phyloP scores from a whole-genome alignment of 2,113 vertebrate genomes.

The Eulacestoma nigropectus region DNA sequence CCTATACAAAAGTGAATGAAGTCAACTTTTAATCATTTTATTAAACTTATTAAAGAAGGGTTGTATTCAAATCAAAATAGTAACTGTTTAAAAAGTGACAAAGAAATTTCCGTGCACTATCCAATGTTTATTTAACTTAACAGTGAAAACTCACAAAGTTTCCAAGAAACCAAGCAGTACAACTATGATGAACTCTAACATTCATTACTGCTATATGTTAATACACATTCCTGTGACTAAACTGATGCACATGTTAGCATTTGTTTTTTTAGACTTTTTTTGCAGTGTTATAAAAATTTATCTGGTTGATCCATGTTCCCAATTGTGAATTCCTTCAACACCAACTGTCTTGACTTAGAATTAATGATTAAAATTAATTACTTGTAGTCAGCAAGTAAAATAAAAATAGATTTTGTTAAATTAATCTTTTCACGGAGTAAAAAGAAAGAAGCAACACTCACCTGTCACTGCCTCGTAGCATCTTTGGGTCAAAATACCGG shows the following conservation, averaged over 20 bases:
- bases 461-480: slow-evolving; percentile 96
- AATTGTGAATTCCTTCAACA: background rate
- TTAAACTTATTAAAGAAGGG: background rate
- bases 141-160: background rate
- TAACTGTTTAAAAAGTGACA: background rate
- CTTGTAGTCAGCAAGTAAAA: background rate
- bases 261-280: background rate
- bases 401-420: background rate
- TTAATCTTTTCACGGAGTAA: background rate
- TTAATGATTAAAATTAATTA: background rate
- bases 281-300: background rate
- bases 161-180: background rate
- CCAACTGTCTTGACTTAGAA: background rate
- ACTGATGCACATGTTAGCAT: background rate
- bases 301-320: background rate
- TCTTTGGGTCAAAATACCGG: slow-evolving; percentile 97
- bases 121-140: background rate
- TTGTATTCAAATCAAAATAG: background rate
- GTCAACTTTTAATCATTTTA: background rate
- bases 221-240: background rate
- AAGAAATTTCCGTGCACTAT: background rate
- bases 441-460: slow-evolving; percentile 48
- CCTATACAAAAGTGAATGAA: background rate
- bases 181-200: background rate
- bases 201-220: background rate